Conservation (phyloP, 1,140 invertebrate genomes). For the Bradysia coprophila region DNA sequence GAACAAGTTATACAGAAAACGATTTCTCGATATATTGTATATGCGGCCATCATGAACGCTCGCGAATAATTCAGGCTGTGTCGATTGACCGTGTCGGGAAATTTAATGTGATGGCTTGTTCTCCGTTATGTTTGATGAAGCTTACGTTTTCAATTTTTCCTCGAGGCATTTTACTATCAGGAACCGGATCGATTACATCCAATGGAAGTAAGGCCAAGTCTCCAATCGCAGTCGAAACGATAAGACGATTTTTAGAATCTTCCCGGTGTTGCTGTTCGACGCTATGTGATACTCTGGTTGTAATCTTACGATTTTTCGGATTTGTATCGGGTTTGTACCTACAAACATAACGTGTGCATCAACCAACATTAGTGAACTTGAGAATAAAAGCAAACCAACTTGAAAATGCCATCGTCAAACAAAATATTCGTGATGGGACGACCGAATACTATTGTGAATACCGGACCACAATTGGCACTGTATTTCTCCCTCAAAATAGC, state of each 20-base stretch:
- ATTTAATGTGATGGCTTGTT: too few relatives aligned
- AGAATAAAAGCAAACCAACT: constrained; percentile 36
- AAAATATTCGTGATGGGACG: constrained; percentile 14
- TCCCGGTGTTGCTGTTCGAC: constrained; percentile 5
- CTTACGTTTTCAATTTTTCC: too few relatives aligned
- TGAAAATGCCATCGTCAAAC: constrained; percentile 29
- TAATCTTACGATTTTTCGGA: constrained; percentile 10
- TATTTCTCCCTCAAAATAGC: too few relatives aligned
- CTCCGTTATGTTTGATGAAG: too few relatives aligned
- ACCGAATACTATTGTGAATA: constrained; percentile 30
- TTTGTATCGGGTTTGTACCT: constrained; percentile 12
- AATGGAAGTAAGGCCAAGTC: too few relatives aligned
- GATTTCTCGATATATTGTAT: constrained; percentile 31
- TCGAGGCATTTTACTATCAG: too few relatives aligned
- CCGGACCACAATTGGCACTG: too few relatives aligned
- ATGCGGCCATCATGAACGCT: constrained; percentile 46
- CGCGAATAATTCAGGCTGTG: constrained; percentile 22
- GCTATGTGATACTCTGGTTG: constrained; percentile 8
- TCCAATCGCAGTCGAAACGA: constrained; percentile 3
- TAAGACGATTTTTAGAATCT: background rate
- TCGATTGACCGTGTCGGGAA: constrained; percentile 24
- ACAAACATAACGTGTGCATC: background rate
- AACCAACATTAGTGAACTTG: constrained; percentile 30
- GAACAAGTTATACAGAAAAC: constrained; percentile 28
- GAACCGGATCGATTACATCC: too few relatives aligned